Base-by-base conservation (phyloP, 2,888 invertebrate species). In the Lomographa bimaculata region DNA sequence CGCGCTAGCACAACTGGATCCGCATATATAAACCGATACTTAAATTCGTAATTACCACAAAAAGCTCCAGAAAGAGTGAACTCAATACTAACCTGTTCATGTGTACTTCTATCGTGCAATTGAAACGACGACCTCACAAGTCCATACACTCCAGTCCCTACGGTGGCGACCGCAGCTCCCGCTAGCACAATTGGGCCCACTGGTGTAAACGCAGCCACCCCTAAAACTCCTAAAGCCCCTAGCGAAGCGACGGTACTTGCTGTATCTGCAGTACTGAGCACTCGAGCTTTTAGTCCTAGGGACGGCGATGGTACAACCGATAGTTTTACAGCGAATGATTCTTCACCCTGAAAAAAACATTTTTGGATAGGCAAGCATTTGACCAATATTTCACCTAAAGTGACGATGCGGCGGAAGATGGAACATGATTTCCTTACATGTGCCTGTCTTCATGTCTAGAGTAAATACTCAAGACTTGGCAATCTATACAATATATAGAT, bases 71-170 rank as follows among this genome's bases (percentile, higher is more conserved):
- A n/a, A n/a, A n/a, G n/a, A n/a, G n/a, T n/a, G n/a, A n/a, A n/a
- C n/a, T n/a, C n/a, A n/a, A n/a, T n/a, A 19, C 1, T 42, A 58
- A 91, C 91, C 81, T 91, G 90, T 54, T 87, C 84, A 68, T 91
- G 91, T 7, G 56, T 59, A 9, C 57, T 76, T 34, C 91, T 76
- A 60, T 91, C 91, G 20, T 71, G 77, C 4, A 91, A 59, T 48
- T 85, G 81, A 0, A 85, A 46, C 0, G 85, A 79, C 5, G 91
- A 91, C 3, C 91, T 65, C 2, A 89, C 79, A 0, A 91, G 72
- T 1, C 91, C 90, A 53, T 91, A 91, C 0, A 89, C 24, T 0
- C 91, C 91, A 0, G 90, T 89, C 2, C 76, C 79, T 0, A 83
- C 67, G 0, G 89, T 79, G 0, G 84, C 89, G 1, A 81, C 74